Evolutionary conservation across 2,888 invertebrate species (phyloP).

Genomic region (Drosophila kuntzei): DNA sequence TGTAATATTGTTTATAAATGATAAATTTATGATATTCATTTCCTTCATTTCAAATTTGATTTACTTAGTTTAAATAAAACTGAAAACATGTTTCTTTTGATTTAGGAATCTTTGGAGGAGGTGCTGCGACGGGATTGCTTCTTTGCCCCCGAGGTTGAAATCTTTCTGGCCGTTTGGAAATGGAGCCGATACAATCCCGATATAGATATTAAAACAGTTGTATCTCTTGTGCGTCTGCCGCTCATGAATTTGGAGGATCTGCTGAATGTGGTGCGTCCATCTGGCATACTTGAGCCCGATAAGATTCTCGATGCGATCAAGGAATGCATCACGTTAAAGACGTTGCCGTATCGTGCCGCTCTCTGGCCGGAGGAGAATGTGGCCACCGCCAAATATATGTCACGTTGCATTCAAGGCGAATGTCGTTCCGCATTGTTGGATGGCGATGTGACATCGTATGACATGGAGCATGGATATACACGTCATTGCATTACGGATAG

Average conservation of each 20-base stretch:
- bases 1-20: no score
- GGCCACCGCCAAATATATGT: slow-evolving; percentile 92
- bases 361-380: slow-evolving; percentile 96
- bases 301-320: slow-evolving; percentile 97
- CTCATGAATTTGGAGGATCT: slow-evolving; percentile 95
- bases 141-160: slow-evolving; percentile 97
- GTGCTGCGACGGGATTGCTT: slow-evolving; percentile 96
- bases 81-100: not conserved
- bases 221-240: slow-evolving; percentile 91
- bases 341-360: slow-evolving; percentile 93
- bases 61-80: not conserved
- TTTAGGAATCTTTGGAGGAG: slow-evolving; percentile 89
- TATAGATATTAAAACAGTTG: slow-evolving; percentile 86
- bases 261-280: slow-evolving; percentile 94
- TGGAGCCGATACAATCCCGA: slow-evolving; percentile 94
- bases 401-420: slow-evolving; percentile 95
- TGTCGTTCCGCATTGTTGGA: slow-evolving; percentile 95
- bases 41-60: no score
- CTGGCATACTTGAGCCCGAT: slow-evolving; percentile 94
- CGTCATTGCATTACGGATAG: slow-evolving; percentile 93
- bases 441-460: slow-evolving; percentile 94
- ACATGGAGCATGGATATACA: slow-evolving; percentile 97
- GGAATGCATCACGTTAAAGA: slow-evolving; percentile 92
- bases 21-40: no score
- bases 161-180: slow-evolving; percentile 94